phyloP scores from a whole-genome alignment of 2,888 invertebrate species.

The Spodoptera littoralis region DNA sequence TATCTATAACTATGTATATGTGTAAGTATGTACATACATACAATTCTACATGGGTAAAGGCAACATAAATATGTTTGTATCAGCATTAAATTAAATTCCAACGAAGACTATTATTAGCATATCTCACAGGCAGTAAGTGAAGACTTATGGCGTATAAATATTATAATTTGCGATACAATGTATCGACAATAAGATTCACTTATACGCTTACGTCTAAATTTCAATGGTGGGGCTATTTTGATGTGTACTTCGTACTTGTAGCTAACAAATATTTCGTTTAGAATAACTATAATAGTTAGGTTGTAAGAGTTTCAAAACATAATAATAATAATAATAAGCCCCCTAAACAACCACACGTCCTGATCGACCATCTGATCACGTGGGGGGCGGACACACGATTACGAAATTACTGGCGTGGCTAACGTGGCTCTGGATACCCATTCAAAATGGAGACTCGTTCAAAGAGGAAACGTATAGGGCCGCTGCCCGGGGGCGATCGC shows the following conservation, averaged over 20 bases:
- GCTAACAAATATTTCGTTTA: slow-evolving; percentile 43
- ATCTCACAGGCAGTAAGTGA: slow-evolving; percentile 38
- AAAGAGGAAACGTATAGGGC: too few relatives aligned
- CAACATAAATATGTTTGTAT: slow-evolving; percentile 28
- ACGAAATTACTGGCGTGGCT: too few relatives aligned
- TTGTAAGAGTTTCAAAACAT: slow-evolving; percentile 1
- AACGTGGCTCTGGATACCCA: too few relatives aligned
- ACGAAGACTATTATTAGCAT: slow-evolving; percentile 43
- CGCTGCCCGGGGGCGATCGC: too few relatives aligned
- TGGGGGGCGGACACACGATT: too few relatives aligned
- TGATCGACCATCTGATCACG: too few relatives aligned
- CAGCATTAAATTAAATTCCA: slow-evolving; percentile 43
- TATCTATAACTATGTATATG: slow-evolving; percentile 8
- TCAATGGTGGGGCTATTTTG: slow-evolving; percentile 48
- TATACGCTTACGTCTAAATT: slow-evolving; percentile 56
- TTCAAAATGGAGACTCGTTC: too few relatives aligned
- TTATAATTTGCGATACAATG: slow-evolving; percentile 48
- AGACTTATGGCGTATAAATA: slow-evolving; percentile 54
- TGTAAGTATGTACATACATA: too few relatives aligned
- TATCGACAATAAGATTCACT: slow-evolving; percentile 56
- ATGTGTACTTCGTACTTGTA: slow-evolving; percentile 4
- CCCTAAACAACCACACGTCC: too few relatives aligned
- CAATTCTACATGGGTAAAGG: slow-evolving; percentile 3
- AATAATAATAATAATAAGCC: too few relatives aligned
- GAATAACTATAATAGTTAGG: slow-evolving; percentile 20